Evolutionary conservation across 2,113 vertebrate species (phyloP).

Genomic region (Myxocyprinus asiaticus): DNA sequence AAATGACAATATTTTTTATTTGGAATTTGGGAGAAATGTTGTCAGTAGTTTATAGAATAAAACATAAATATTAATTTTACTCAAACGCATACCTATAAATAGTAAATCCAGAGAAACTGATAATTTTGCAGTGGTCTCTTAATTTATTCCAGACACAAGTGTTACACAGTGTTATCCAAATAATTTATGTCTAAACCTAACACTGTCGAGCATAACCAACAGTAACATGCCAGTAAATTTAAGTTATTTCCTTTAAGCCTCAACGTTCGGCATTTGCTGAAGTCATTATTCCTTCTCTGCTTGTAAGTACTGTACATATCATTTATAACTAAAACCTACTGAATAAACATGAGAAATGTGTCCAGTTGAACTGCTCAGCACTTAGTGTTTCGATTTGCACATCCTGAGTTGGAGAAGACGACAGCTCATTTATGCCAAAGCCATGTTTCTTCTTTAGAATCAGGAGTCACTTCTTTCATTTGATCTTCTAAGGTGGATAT

Average conservation of each 20-base stretch:
- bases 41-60: too few relatives aligned
- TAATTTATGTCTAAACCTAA: too few relatives aligned
- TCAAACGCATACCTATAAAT: too few relatives aligned
- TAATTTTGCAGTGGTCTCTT: too few relatives aligned
- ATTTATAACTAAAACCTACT: slow-evolving; percentile 3
- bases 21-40: too few relatives aligned
- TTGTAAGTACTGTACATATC: not conserved
- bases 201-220: not conserved
- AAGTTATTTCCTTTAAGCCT: not conserved
- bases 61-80: too few relatives aligned
- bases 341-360: slow-evolving; percentile 18
- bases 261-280: not conserved
- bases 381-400: slow-evolving; percentile 32
- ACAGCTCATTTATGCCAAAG: slow-evolving; percentile 54
- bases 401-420: slow-evolving; percentile 20
- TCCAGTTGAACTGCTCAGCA: not conserved
- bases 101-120: too few relatives aligned
- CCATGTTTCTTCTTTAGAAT: slow-evolving; percentile 35
- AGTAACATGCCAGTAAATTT: not conserved
- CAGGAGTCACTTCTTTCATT: slow-evolving; percentile 52
- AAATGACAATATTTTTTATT: too few relatives aligned
- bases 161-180: too few relatives aligned
- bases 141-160: too few relatives aligned
- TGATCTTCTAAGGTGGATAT: slow-evolving; percentile 62
- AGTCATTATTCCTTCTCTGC: not conserved